Evolutionary conservation across 2,888 invertebrate genomes (phyloP).

Genomic region (Temnothorax rugatulus): DNA sequence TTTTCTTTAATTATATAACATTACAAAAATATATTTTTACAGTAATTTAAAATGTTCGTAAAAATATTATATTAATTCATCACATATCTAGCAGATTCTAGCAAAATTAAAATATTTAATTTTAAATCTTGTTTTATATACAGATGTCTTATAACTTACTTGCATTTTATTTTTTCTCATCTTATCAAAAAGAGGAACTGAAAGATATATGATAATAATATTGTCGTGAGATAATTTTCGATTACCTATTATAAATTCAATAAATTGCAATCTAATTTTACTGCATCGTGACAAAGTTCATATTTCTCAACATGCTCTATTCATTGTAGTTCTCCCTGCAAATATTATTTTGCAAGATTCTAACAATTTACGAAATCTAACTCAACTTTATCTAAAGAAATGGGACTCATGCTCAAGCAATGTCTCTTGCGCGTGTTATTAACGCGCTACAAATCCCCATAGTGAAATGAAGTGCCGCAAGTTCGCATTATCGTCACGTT

Average conservation of each 20-base stretch:
- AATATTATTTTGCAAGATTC: constrained; percentile 2
- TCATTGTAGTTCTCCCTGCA: background rate
- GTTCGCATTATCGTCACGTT: constrained; percentile 70
- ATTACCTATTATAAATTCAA: background rate
- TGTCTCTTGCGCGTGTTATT: background rate
- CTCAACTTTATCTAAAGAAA: background rate
- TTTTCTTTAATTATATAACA: background rate
- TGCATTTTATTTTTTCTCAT: background rate
- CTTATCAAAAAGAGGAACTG: background rate
- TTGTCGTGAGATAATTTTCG: background rate
- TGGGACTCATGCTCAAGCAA: background rate
- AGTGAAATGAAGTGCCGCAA: constrained; percentile 50
- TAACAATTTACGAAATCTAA: background rate
- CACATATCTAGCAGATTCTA: background rate
- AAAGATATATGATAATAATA: background rate
- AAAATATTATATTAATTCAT: background rate
- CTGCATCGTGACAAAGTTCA: background rate
- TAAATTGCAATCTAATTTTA: background rate
- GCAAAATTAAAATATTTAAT: background rate
- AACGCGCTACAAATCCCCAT: background rate
- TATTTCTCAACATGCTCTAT: background rate
- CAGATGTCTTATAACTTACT: background rate
- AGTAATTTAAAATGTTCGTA: background rate
- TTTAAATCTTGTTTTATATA: background rate
- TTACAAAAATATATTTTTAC: background rate